Base-by-base conservation (phyloP, 2,888 invertebrate species). In the Drosophila mettleri region DNA sequence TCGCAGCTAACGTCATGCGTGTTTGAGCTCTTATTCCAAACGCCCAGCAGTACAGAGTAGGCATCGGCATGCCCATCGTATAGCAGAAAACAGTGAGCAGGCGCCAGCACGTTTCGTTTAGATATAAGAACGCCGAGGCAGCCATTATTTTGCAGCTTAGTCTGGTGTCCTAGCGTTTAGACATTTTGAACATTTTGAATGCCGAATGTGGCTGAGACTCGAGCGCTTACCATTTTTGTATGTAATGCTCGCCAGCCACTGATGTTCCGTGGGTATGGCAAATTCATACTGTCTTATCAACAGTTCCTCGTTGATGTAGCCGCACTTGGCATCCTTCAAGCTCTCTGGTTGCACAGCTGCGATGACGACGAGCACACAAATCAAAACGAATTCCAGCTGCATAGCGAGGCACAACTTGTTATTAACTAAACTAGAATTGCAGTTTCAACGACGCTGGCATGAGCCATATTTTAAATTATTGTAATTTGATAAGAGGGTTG, bases 61-160 rank as follows among this genome's bases (percentile, higher is more conserved):
- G 80, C 85, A 7, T 80, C 71, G 5, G 65, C 69, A 5, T 41
- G 16, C 0, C 81, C 81, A 16, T 69, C 70, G 61, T 72, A 83
- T 45, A 61, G 77, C 0, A 83, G 64, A 29, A 84, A 85, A 20
- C 84, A 85, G 43, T 83, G 75, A 20, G 84, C 84, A 5, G 84
- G 84, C 2, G 84, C 84, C 45, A 85, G 43, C 0, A 84, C 81
- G 51, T 67, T 68, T 1, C 71, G 73, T 39, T 58, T 80, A 5
- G 84, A 84, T 33, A 85, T 78, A 1, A 85, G 61, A n/a, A 54
- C 84, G 1, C 80, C 84, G 49, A 74, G 43, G 20, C 86, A 85
- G 16, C 70, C 70, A 9, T 67, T 51, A 16, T 53, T 41, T 6
- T 48, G 60, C 20, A 81, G 29, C 33, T 78, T 81, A 1, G 46